Conservation (phyloP, 1,140 invertebrate genomes). For the Bradysia coprophila region DNA sequence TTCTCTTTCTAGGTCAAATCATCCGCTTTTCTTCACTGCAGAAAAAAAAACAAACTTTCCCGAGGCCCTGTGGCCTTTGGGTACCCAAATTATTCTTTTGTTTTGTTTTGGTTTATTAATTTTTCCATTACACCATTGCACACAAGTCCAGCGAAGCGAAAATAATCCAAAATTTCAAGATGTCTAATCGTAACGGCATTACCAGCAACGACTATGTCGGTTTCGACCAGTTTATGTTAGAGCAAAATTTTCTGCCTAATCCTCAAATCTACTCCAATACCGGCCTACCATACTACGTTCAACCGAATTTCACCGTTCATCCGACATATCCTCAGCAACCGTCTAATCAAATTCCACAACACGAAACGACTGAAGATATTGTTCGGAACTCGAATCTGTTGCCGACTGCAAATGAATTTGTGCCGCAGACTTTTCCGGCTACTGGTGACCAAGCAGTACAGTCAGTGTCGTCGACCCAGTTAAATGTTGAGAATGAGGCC, state of each 20-base stretch:
- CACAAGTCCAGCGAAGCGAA: too few relatives aligned
- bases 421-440: neutral
- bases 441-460: neutral
- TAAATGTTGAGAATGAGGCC: neutral
- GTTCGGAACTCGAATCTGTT: neutral
- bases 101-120: too few relatives aligned
- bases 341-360: neutral
- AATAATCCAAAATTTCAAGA: too few relatives aligned
- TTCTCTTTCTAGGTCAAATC: too few relatives aligned
- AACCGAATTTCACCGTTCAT: neutral
- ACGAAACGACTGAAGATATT: neutral
- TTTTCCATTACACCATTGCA: too few relatives aligned
- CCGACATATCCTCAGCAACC: neutral
- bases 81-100: too few relatives aligned
- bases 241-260: neutral
- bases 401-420: conserved; percentile 1
- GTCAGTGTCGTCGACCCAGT: too few relatives aligned
- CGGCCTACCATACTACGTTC: neutral
- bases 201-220: neutral
- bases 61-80: too few relatives aligned
- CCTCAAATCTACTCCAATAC: neutral
- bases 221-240: neutral
- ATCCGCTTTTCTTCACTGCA: too few relatives aligned
- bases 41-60: too few relatives aligned
- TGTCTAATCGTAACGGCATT: too few relatives aligned